phyloP scores from a whole-genome alignment of 2,113 vertebrate species.

The Xiphias gladius region DNA sequence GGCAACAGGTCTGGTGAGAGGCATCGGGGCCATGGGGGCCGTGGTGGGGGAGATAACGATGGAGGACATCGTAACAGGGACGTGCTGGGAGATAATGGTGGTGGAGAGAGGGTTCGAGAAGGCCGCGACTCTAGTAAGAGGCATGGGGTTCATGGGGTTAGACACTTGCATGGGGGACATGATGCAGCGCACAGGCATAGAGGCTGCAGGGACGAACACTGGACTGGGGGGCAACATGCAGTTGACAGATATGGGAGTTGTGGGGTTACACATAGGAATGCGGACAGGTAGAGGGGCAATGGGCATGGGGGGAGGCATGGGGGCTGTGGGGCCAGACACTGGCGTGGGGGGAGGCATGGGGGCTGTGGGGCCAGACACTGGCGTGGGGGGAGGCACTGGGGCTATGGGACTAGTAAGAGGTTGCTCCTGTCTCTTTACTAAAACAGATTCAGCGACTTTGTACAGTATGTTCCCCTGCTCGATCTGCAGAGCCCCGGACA shows the following conservation, averaged over 20 bases:
- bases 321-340: no score
- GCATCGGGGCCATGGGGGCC: neutral
- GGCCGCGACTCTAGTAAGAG: neutral
- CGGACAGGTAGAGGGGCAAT: neutral
- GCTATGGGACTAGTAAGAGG: neutral
- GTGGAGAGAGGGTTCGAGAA: neutral
- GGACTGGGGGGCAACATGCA: neutral
- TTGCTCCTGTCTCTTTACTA: neutral
- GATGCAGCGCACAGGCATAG: neutral
- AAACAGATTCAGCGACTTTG: neutral
- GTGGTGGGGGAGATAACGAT: neutral
- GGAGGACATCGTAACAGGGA: neutral
- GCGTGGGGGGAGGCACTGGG: neutral
- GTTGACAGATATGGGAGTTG: neutral
- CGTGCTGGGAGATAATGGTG: neutral
- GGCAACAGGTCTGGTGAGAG: neutral
- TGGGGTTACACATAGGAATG: neutral
- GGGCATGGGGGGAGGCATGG: neutral
- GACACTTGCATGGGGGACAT: neutral
- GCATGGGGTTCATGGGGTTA: neutral
- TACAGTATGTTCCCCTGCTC: neutral
- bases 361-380: neutral
- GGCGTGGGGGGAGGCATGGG: neutral
- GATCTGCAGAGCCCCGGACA: constrained; percentile 18
- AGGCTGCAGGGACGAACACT: neutral